A percentile compares a stretch with the other conserved stretches of the same genome.
phyloP scores from a whole-genome alignment of 2,797 vertebrate genomes.

The Hoplostethus atlanticus region DNA sequence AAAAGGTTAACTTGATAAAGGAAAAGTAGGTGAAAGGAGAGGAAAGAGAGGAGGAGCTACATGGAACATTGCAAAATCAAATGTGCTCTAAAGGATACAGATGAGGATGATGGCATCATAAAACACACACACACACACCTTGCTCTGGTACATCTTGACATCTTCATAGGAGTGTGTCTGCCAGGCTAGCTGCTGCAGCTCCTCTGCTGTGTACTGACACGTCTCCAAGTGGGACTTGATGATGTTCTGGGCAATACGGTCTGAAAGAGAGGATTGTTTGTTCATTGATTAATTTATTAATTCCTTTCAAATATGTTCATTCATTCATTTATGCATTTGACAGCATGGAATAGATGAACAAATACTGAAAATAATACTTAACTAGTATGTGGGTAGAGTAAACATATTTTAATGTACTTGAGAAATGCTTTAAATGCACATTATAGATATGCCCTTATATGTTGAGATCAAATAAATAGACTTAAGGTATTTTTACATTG shows the following conservation, averaged over 20 bases:
- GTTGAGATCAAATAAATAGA: background rate
- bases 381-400: background rate
- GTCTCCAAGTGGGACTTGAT: slow-evolving; percentile 99
- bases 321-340: slow-evolving; percentile 7
- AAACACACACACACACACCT: slow-evolving; percentile 82
- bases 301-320: background rate
- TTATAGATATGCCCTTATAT: background rate
- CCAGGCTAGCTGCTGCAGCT: slow-evolving; percentile 98
- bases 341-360: background rate
- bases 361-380: background rate
- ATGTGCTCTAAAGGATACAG: background rate
- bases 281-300: slow-evolving; percentile 13
- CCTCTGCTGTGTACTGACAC: slow-evolving; percentile 97
- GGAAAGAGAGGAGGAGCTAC: background rate
- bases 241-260: slow-evolving; percentile 99
- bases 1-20: background rate
- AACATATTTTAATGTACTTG: background rate
- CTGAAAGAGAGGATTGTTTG: slow-evolving; percentile 74
- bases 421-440: background rate
- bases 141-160: slow-evolving; percentile 99
- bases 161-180: slow-evolving; percentile 99
- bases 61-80: background rate
- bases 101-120: background rate
- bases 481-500: background rate
- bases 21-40: background rate